Evolutionary conservation across 2,888 invertebrate genomes (phyloP).

Genomic region (Romanomermis culicivorax): DNA sequence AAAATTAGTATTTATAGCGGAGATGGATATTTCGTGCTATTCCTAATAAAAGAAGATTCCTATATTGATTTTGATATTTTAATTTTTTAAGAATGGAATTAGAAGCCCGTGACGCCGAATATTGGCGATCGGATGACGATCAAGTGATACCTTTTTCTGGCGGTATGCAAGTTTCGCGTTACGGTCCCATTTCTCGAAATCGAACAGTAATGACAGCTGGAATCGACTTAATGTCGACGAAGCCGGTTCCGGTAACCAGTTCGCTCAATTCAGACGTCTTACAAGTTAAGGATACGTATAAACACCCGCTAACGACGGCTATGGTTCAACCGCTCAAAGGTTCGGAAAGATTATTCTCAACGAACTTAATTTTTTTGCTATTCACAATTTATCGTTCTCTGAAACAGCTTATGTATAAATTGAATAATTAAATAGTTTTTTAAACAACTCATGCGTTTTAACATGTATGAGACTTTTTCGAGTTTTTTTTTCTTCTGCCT

Average conservation of each 20-base stretch:
- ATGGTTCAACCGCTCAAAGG: conserved; percentile 15
- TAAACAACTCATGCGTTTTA: no score
- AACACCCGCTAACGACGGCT: conserved; percentile 10
- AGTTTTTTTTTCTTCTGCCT: no score
- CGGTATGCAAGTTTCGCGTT: background rate
- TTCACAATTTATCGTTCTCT: no score
- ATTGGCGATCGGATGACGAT: conserved; percentile 5
- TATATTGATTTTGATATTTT: background rate
- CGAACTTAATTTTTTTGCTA: background rate
- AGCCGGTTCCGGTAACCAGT: background rate
- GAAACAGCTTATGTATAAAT: no score
- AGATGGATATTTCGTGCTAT: no score
- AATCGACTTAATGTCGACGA: background rate
- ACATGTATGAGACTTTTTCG: no score
- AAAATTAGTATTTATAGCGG: no score
- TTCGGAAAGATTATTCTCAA: background rate
- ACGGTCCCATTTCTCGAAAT: conserved; percentile 4
- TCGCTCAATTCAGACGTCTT: background rate
- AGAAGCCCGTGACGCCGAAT: background rate
- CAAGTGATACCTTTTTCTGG: conserved; percentile 6
- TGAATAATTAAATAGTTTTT: no score
- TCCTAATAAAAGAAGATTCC: no score
- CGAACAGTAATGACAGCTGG: no score
- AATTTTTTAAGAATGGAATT: background rate
- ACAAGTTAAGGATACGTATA: conserved; percentile 10